phyloP scores from a whole-genome alignment of 2,888 invertebrate species.

The Lottia gigantea region DNA sequence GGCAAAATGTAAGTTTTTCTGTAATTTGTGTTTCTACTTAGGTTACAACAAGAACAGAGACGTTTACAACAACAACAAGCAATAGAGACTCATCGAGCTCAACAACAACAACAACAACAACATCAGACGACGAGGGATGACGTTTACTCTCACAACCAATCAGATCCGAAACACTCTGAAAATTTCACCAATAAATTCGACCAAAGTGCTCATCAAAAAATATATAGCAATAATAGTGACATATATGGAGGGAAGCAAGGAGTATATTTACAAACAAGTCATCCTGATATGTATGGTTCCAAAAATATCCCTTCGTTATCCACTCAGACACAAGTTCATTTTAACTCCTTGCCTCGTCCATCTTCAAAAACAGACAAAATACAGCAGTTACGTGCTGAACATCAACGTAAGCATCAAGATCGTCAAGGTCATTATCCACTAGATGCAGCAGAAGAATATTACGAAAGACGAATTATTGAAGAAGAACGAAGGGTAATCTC shows the following conservation, averaged over 20 bases:
- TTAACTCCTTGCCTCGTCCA: background rate
- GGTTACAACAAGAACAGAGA: constrained; percentile 70
- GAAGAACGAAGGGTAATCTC: constrained; percentile 51
- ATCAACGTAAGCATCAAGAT: constrained; percentile 73
- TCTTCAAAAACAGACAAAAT: constrained; percentile 67
- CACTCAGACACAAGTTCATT: background rate
- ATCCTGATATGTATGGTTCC: background rate
- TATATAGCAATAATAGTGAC: background rate
- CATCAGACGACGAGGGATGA: constrained; percentile 3
- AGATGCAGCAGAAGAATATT: constrained; percentile 70
- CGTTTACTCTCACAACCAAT: constrained; percentile 9
- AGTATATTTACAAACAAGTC: background rate
- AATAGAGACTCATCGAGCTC: constrained; percentile 29
- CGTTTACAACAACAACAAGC: constrained; percentile 62
- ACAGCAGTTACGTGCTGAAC: constrained; percentile 71
- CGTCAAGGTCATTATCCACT: constrained; percentile 74
- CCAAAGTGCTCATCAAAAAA: background rate
- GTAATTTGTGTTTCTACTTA: constrained; percentile 16
- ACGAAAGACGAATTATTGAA: constrained; percentile 57
- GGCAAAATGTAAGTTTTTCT: too few species aligned
- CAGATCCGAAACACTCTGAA: constrained; percentile 27
- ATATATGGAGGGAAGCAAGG: background rate
- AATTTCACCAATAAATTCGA: background rate
- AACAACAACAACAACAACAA: constrained; percentile 13
- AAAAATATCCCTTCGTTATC: background rate